A percentile compares a stretch with the other conserved stretches of the same genome.
phyloP scores from a whole-genome alignment of 2,888 invertebrate species.

The Petrolisthes cinctipes region DNA sequence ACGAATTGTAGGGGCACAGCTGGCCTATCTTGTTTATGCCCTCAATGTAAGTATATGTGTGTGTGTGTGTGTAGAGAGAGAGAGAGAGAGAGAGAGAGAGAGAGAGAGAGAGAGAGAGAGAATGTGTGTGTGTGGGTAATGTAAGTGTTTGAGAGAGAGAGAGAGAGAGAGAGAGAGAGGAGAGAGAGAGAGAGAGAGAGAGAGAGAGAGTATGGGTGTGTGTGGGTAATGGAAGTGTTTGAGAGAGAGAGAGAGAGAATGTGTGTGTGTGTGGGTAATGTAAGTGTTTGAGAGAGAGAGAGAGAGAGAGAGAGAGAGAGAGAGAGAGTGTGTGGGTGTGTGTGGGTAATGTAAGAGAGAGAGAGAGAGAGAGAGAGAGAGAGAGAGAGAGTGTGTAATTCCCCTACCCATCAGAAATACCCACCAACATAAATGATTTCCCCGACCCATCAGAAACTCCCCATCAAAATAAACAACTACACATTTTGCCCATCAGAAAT shows the following conservation, averaged over 20 bases:
- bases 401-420: too few relatives aligned
- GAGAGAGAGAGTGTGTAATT: too few relatives aligned
- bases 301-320: not conserved
- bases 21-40: slow-evolving; percentile 75
- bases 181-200: not conserved
- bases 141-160: too few relatives aligned
- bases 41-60: slow-evolving; percentile 71
- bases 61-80: not conserved
- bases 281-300: too few relatives aligned
- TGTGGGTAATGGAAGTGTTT: too few relatives aligned
- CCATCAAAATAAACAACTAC: too few relatives aligned
- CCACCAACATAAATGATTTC: too few relatives aligned
- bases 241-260: not conserved
- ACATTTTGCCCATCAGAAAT: too few relatives aligned
- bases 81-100: not conserved
- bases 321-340: not conserved
- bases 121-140: too few relatives aligned
- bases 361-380: not conserved
- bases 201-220: too few relatives aligned
- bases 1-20: slow-evolving; percentile 85
- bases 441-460: too few relatives aligned
- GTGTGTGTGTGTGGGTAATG: too few relatives aligned
- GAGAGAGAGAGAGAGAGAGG: not conserved
- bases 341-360: not conserved
- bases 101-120: not conserved